phyloP scores from a whole-genome alignment of 1,140 invertebrate species.

The Euura saliciscinereae region DNA sequence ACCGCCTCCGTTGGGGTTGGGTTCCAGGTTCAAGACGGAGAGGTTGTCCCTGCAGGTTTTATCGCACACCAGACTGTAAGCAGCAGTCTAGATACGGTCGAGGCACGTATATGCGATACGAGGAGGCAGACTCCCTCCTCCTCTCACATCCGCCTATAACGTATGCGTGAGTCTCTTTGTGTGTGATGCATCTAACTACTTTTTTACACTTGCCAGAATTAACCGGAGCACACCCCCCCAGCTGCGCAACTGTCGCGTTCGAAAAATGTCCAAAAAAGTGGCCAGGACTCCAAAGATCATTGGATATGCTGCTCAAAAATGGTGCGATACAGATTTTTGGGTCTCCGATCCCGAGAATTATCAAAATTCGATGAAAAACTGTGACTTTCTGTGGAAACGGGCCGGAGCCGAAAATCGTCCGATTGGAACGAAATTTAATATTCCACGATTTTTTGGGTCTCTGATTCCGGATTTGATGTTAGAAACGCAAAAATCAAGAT shows the following conservation, averaged over 20 bases:
- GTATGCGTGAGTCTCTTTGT: too few species aligned
- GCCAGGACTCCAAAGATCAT: too few species aligned
- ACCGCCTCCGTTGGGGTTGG: background rate
- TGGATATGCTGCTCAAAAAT: too few species aligned
- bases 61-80: background rate
- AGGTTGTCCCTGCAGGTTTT: background rate
- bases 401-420: too few species aligned
- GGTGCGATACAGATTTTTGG: too few species aligned
- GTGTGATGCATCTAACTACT: background rate
- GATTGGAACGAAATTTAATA: too few species aligned
- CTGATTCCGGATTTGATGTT: too few species aligned
- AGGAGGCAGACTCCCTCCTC: background rate
- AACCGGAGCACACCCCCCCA: background rate
- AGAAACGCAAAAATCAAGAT: too few species aligned
- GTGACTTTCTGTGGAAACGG: too few species aligned
- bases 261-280: background rate
- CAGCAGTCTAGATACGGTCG: background rate
- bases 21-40: background rate
- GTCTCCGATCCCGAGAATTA: too few species aligned
- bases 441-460: too few species aligned
- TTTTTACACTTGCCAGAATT: background rate
- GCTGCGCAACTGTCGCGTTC: background rate
- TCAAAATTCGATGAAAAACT: too few species aligned
- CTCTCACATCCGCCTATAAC: background rate
- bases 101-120: background rate